Percentiles rank a stretch among this genome's conserved stretches.
phyloP scores from a whole-genome alignment of 2,888 invertebrate species.

The Hydropsyche betteni region DNA sequence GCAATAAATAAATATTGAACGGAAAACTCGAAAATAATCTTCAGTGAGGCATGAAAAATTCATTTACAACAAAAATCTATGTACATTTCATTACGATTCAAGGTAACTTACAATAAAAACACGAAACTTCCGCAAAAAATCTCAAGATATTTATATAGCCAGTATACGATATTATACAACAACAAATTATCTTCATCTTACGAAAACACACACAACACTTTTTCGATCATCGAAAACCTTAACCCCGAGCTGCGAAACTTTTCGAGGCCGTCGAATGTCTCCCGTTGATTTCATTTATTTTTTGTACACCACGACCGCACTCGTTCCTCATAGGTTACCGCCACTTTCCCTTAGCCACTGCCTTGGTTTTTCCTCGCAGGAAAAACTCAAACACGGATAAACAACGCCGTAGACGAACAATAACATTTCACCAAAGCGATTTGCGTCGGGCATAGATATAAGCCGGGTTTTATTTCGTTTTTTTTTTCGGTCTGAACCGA shows the following conservation, averaged over 20 bases:
- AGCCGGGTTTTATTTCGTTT: constrained; percentile 2
- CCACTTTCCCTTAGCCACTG: too few species aligned
- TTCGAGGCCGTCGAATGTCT: background rate
- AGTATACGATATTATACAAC: too few species aligned
- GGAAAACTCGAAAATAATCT: too few species aligned
- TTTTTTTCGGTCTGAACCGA: background rate
- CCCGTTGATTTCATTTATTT: background rate
- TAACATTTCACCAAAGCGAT: constrained; percentile 34
- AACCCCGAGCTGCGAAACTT: too few species aligned
- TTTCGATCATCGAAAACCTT: background rate
- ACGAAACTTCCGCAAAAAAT: too few species aligned
- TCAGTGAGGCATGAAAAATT: too few species aligned
- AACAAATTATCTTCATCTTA: too few species aligned
- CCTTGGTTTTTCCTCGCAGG: background rate
- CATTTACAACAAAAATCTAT: too few species aligned
- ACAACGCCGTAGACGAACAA: constrained; percentile 22
- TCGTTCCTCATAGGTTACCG: background rate
- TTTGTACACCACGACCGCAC: background rate
- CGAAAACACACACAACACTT: background rate
- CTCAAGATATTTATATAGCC: too few species aligned
- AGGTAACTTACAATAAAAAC: too few species aligned
- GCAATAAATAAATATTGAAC: too few species aligned
- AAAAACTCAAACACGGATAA: constrained; percentile 1
- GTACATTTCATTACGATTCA: too few species aligned
- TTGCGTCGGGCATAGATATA: background rate